A percentile compares a stretch with the other conserved stretches of the same genome.
Conservation (phyloP, 1,140 invertebrate genomes). For the Drosophila trapezifrons region DNA sequence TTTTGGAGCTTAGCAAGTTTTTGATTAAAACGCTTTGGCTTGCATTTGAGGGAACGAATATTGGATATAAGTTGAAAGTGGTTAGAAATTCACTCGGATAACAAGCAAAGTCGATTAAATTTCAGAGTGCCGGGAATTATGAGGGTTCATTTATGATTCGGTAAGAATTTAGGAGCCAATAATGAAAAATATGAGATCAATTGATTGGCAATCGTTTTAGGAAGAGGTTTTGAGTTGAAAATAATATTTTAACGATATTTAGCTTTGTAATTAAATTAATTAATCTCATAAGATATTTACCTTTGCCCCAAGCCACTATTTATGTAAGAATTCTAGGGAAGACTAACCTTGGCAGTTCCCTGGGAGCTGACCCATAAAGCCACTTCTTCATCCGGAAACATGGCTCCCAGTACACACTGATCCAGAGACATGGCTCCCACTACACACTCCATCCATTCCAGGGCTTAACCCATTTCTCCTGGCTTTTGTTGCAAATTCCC, state of each 20-base stretch:
- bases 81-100: neutral
- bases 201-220: no score
- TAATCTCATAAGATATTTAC: neutral
- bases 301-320: neutral
- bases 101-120: constrained; percentile 8
- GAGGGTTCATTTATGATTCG: neutral
- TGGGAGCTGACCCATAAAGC: constrained; percentile 8
- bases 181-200: no score
- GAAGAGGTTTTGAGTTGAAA: no score
- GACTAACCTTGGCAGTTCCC: neutral
- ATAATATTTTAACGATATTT: no score
- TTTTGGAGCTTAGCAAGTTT: constrained; percentile 53
- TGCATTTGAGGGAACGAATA: constrained; percentile 18
- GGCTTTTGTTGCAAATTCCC: constrained; percentile 17
- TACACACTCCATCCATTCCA: neutral
- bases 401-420: neutral
- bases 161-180: neutral
- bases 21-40: constrained; percentile 56
- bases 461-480: constrained; percentile 32
- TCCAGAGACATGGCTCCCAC: neutral
- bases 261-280: no score
- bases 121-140: neutral
- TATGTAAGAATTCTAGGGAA: neutral
- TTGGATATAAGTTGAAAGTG: constrained; percentile 20
- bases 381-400: constrained; percentile 4